Evolutionary conservation across 2,113 vertebrate genomes (phyloP).

Genomic region (Etheostoma cragini): DNA sequence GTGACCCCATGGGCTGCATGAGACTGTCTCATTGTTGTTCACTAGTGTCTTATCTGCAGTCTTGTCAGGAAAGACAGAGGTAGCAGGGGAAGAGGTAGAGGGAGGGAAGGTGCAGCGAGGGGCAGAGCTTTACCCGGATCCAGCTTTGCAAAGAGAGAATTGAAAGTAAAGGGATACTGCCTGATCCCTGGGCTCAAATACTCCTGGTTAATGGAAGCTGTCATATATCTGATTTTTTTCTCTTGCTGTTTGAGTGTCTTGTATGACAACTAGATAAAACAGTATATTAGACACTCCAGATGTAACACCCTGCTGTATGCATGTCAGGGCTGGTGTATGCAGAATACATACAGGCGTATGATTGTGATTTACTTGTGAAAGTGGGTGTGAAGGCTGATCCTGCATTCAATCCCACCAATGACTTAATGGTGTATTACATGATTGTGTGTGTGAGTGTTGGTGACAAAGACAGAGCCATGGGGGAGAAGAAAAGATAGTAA

Average conservation of each 20-base stretch:
- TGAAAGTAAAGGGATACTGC: slow-evolving; percentile 34
- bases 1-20: slow-evolving; percentile 33
- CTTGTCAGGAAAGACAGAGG: slow-evolving; percentile 59
- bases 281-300: slow-evolving; percentile 30
- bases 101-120: slow-evolving; percentile 12
- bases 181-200: slow-evolving; percentile 35
- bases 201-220: slow-evolving; percentile 49
- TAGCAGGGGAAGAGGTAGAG: slow-evolving; percentile 10
- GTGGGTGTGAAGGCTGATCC: slow-evolving; percentile 24
- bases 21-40: slow-evolving; percentile 61
- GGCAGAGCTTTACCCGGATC: slow-evolving; percentile 33
- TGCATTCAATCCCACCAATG: slow-evolving; percentile 1
- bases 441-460: neutral
- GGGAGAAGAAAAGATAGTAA: slow-evolving; percentile 39
- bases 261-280: slow-evolving; percentile 46
- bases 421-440: slow-evolving; percentile 11
- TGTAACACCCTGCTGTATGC: slow-evolving; percentile 9
- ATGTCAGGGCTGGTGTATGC: slow-evolving; percentile 12
- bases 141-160: slow-evolving; percentile 32
- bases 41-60: slow-evolving; percentile 65
- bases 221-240: slow-evolving; percentile 45
- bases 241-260: slow-evolving; percentile 10
- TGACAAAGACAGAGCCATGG: slow-evolving; percentile 33
- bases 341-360: slow-evolving; percentile 30
- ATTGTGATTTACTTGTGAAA: slow-evolving; percentile 20